A percentile compares a stretch with the other conserved stretches of the same genome.
These are phyloP conservation scores for Sebastes glaucus DNA, from an alignment of 2,797 vertebrate genomes.

Conservation along the genomic window DNA sequence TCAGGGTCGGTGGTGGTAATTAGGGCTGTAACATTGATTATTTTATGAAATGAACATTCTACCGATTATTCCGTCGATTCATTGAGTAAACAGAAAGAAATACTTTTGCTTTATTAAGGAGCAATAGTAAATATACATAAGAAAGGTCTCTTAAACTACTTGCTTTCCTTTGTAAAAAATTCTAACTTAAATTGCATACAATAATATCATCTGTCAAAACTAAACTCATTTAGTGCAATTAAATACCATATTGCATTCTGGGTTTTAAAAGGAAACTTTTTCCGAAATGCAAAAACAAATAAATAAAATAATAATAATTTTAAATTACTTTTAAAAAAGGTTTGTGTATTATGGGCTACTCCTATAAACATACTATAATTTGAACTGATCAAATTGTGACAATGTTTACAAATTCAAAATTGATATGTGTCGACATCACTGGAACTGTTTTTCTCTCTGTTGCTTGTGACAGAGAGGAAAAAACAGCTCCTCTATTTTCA, in stretches of 20 bases:
- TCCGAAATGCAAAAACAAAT: neutral
- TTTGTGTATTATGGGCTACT: neutral
- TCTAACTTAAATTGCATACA: no score
- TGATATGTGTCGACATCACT: no score
- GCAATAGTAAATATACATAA: neutral
- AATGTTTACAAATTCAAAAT: neutral
- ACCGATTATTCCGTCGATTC: neutral
- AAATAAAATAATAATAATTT: neutral
- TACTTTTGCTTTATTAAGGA: no score
- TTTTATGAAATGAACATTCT: neutral
- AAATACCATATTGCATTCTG: neutral
- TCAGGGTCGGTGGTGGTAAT: neutral
- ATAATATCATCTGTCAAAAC: no score
- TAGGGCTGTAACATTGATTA: neutral
- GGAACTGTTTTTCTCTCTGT: neutral
- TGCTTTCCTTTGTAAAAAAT: neutral
- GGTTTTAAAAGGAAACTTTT: neutral
- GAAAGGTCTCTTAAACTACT: neutral
- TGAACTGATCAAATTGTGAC: neutral
- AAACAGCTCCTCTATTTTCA: no score
- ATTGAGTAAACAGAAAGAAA: neutral
- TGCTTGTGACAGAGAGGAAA: no score
- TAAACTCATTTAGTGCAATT: neutral
- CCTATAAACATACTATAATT: neutral
- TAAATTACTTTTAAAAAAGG: neutral